Evolutionary conservation across 2,113 vertebrate species (phyloP), one percentile per base, ranked within the genome.

Genomic region (Cyanocitta stelleri): DNA sequence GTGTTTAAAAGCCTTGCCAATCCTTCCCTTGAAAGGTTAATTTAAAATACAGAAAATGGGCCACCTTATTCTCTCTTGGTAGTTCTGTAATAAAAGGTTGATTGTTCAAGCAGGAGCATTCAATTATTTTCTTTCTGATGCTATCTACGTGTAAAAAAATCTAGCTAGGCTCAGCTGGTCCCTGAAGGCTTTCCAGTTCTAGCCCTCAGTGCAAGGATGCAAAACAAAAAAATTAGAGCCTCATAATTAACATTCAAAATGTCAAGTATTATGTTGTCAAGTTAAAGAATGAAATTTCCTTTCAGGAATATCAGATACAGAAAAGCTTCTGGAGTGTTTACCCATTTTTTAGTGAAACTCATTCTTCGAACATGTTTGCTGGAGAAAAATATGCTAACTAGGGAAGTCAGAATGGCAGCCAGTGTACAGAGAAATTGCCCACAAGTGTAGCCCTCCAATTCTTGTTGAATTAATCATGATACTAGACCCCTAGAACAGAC

Each of bases 91-190:
- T 94, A 83, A 97, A 97, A 97, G 96, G 88, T 84, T 93, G 73
- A 96, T 96, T 98, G 97, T 97, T 97, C 82, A 75, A 77, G 93
- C 64, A 33, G 87, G 37, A 81, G 92, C 90, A 95, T 95, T 97
- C 86, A 94, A 63, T 96, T 95, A 89, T 97, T 96, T 92, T 88
- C 85, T 82, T 91, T 97, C 95, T 89, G 96, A 98, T 97, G 85
- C 39, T 97, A 95, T 98, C 97, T 96, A 90, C 71, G 24, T 13
- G 39, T 92, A 89, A 97, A 95, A 96, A 96, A 96, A 91, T 35
- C 76, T 27, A 72, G 77, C 66, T 90, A 74, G 29, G 46, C 54
- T 95, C n/a, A 43, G 52, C 62, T 71, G 51, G 58, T 78, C 63
- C 67, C 87, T 55, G 52, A 82, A 89, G 63, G 72, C 78, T 94